Evolutionary conservation across 2,888 invertebrate species (phyloP).

Genomic region (Drosophila lutescens): DNA sequence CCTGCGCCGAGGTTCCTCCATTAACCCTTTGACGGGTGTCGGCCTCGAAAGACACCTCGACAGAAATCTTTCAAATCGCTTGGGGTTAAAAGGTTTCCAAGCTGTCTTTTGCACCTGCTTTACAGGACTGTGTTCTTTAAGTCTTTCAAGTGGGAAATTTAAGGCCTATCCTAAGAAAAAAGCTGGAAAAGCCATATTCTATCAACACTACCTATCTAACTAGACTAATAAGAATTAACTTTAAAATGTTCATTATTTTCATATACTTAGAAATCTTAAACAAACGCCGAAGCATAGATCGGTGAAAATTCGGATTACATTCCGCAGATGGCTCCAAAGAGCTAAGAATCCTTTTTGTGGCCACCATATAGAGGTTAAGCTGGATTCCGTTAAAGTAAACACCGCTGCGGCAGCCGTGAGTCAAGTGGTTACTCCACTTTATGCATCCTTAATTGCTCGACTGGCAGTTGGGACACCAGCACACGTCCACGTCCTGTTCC

Average conservation of each 20-base stretch:
- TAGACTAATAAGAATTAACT: too few species aligned
- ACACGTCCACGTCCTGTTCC: constrained; percentile 68
- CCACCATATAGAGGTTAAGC: constrained; percentile 22
- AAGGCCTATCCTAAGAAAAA: too few species aligned
- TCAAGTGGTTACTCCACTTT: constrained; percentile 77
- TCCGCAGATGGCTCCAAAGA: background rate
- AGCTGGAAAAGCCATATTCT: too few species aligned
- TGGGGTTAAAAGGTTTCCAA: background rate
- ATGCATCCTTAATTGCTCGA: constrained; percentile 79
- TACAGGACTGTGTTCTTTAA: too few species aligned
- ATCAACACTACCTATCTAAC: too few species aligned
- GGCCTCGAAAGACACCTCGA: constrained; percentile 1
- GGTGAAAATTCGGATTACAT: background rate
- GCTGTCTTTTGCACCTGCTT: background rate
- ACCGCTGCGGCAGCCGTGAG: constrained; percentile 37
- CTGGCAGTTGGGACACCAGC: constrained; percentile 39
- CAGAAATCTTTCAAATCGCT: background rate
- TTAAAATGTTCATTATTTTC: too few species aligned
- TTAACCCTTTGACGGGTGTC: constrained; percentile 29
- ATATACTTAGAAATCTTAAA: too few species aligned
- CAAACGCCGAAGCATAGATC: too few species aligned
- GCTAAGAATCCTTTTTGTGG: background rate
- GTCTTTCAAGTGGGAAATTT: too few species aligned
- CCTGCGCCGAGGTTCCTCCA: constrained; percentile 28
- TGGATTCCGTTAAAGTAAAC: constrained; percentile 64